Evolutionary conservation across 2,113 vertebrate genomes (phyloP).

Genomic region (Phoxinus phoxinus): DNA sequence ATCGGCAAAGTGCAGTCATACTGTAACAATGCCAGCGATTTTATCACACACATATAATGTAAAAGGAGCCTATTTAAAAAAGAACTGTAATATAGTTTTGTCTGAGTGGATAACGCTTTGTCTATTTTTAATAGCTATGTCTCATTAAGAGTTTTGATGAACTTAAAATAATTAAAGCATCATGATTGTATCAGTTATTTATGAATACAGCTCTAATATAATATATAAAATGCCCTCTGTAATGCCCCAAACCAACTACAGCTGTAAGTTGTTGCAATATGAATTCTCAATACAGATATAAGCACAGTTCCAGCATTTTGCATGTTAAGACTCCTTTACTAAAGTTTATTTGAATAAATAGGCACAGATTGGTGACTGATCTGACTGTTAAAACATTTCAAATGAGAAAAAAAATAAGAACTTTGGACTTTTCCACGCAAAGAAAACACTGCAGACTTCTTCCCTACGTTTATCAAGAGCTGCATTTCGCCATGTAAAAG

Average conservation of each 20-base stretch:
- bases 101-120: background rate
- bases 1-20: background rate
- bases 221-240: background rate
- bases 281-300: background rate
- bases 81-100: background rate
- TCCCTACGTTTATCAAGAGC: background rate
- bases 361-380: background rate
- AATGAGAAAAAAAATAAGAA: background rate
- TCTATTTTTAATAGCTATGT: no score
- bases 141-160: no score
- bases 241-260: background rate
- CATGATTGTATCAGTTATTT: no score
- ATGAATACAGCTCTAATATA: background rate
- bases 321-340: background rate
- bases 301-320: background rate
- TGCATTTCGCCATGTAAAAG: background rate
- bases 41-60: background rate
- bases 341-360: background rate
- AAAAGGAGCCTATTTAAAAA: background rate
- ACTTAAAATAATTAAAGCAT: no score
- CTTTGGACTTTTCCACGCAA: constrained; percentile 7
- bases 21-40: background rate
- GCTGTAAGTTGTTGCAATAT: background rate
- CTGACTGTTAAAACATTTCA: constrained; percentile 8
- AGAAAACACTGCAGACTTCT: background rate